Evolutionary conservation across 2,888 invertebrate genomes (phyloP).

Genomic region (Loripinus fragilis): DNA sequence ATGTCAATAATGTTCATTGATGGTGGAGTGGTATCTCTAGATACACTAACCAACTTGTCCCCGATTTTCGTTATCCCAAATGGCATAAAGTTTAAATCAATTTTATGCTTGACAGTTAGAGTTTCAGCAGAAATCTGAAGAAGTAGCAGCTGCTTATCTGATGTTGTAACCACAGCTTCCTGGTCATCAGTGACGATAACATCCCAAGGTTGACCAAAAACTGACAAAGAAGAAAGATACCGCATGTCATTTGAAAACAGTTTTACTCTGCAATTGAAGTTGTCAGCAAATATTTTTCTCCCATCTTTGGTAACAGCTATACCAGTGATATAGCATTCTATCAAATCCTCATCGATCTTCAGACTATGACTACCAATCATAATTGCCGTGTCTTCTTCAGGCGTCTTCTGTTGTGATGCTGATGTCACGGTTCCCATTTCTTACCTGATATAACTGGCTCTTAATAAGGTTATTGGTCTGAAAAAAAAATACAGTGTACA

Average conservation of each 20-base stretch:
- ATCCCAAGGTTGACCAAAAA: neutral
- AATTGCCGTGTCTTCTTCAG: too few species aligned
- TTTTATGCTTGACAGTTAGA: neutral
- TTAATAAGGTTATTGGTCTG: too few species aligned
- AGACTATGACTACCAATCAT: neutral
- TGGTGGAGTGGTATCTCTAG: neutral
- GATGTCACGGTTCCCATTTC: too few species aligned
- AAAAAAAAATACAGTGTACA: too few species aligned
- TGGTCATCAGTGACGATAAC: neutral
- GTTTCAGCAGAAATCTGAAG: neutral
- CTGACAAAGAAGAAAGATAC: neutral
- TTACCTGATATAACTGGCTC: too few species aligned
- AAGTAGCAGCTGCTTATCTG: neutral
- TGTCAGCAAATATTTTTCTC: neutral
- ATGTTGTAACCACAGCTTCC: neutral
- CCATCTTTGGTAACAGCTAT: neutral
- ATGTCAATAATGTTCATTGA: neutral
- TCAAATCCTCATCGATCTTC: neutral
- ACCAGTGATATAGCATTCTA: neutral
- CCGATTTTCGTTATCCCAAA: neutral
- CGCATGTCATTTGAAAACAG: neutral
- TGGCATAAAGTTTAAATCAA: neutral
- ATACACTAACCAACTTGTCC: neutral
- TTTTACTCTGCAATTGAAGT: neutral
- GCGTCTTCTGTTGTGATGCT: too few species aligned